Evolutionary conservation across 2,113 vertebrate species (phyloP), one percentile per base, ranked within the genome.

Genomic region (Montifringilla adamsi): DNA sequence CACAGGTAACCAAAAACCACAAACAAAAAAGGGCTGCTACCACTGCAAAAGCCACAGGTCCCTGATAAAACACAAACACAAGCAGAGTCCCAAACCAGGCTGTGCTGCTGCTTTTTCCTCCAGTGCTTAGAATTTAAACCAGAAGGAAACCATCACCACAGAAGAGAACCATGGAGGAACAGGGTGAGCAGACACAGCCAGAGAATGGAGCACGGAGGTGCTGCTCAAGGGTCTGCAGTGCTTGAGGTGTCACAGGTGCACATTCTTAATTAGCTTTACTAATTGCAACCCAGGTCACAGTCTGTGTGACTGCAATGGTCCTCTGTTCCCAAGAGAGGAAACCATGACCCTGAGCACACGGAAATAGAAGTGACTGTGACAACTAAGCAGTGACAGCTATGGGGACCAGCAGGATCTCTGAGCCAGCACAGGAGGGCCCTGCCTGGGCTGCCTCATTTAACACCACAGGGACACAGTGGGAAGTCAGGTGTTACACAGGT

Each of bases 121-220:
- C 31, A 35, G 0, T 20, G 23, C 37, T 58, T 31, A 52, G 47
- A 69, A 63, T 30, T 55, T 16, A 50, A 84, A 87, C 33, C 3
- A 62, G 35, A 43, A 77, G 41, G 52, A 87, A 95, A 53, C 15
- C 46, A 58, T 4, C 1, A 7, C 13, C 3, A 7, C 82, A 35
- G 33, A 23, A 16, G 10, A 77, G 75, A 37, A 10, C 44, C 21
- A 6, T 0, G 0, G 26, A 31, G 39, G 7, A 26, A 31, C 13
- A 16, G 68, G 37, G 55, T 0, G 12, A 59, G 46, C 6, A 4
- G 59, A 31, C 5, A 8, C 0, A 0, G 56, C 5, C 49, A 47
- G 52, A 37, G 63, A 53, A 53, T 0, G 3, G 17, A n/a, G 37
- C 49, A 84, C 1, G 0, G 35, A 19, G 20, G 21, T 15, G 46